Conservation (phyloP, 2,113 vertebrate species). For the Marmota flaviventris region DNA sequence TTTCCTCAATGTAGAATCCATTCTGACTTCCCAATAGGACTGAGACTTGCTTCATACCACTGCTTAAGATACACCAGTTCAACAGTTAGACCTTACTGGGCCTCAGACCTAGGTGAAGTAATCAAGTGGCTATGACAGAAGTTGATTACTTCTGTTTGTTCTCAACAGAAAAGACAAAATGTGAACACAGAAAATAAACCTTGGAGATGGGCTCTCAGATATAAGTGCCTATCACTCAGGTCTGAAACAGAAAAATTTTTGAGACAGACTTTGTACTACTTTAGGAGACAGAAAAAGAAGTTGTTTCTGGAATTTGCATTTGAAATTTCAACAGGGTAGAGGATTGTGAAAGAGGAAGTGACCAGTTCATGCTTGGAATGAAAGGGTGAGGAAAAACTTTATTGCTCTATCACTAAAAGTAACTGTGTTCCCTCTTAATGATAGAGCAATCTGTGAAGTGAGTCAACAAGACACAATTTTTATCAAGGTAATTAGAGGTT, state of each 20-base stretch:
- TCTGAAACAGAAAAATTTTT: neutral
- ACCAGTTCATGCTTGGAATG: neutral
- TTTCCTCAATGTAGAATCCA: neutral
- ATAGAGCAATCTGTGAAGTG: neutral
- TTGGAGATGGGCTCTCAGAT: neutral
- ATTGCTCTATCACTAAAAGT: neutral
- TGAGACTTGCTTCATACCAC: neutral
- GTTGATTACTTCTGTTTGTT: neutral
- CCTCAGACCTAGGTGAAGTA: neutral
- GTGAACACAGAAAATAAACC: neutral
- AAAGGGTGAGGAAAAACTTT: neutral
- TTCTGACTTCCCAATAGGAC: neutral
- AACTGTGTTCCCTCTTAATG: neutral
- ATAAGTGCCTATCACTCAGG: neutral
- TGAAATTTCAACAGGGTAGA: neutral
- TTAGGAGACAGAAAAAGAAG: neutral
- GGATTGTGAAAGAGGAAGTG: neutral
- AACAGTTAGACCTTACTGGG: neutral
- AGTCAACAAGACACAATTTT: neutral
- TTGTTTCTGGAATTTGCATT: neutral
- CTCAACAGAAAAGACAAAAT: neutral
- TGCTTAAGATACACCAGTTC: neutral
- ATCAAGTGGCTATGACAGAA: no score
- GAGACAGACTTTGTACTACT: neutral
- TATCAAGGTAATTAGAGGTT: neutral